A percentile compares a stretch with the other conserved stretches of the same genome.
phyloP scores from a whole-genome alignment of 2,888 invertebrate genomes.

The Creontiades dilutus region DNA sequence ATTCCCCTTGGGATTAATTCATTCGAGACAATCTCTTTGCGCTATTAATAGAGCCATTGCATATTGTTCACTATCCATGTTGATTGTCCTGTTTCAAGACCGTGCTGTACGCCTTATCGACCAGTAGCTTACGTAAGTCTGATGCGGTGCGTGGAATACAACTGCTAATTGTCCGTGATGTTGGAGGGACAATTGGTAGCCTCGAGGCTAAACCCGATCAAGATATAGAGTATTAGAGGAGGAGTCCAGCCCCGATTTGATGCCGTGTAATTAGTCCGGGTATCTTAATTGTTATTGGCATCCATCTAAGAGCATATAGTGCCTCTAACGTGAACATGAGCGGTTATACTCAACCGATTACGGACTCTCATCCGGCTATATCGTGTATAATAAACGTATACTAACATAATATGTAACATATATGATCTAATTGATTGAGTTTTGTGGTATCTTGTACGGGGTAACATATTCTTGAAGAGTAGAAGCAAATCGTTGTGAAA shows the following conservation, averaged over 20 bases:
- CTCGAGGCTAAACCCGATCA: constrained; percentile 47
- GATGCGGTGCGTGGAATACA: constrained; percentile 37
- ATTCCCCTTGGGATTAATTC: no score
- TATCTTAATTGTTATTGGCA: constrained; percentile 68
- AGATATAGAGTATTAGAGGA: constrained; percentile 49
- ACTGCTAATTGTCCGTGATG: constrained; percentile 57
- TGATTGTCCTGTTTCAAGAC: not conserved
- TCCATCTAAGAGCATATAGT: constrained; percentile 52
- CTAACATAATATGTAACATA: no score
- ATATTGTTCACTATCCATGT: not conserved
- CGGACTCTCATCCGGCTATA: not conserved
- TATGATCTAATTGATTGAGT: no score
- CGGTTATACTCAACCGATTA: constrained; percentile 18
- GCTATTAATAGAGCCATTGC: not conserved
- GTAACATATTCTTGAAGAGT: no score
- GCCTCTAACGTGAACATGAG: constrained; percentile 9
- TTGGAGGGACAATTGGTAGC: constrained; percentile 53
- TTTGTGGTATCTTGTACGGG: no score
- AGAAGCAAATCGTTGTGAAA: no score
- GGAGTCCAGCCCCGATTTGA: constrained; percentile 56
- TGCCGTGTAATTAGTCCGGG: constrained; percentile 58
- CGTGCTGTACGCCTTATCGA: not conserved
- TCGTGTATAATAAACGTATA: not conserved
- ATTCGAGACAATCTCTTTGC: no score
- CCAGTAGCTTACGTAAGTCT: not conserved